A percentile compares a stretch with the other conserved stretches of the same genome.
Evolutionary conservation across 2,888 invertebrate genomes (phyloP).

Genomic region (Torymus aiolomorphi): DNA sequence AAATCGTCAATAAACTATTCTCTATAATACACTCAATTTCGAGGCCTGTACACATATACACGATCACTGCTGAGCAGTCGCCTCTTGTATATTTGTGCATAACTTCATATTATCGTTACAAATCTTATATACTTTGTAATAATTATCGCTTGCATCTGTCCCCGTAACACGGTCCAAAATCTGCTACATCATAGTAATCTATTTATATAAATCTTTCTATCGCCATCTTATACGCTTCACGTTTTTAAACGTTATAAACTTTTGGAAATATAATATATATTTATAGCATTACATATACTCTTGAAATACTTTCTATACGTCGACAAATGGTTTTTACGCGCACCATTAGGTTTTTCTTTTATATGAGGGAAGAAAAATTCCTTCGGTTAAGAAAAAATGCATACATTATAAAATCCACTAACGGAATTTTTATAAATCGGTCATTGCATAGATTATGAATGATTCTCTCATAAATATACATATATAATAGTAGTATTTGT

Average conservation of each 20-base stretch:
- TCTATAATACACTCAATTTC: constrained; percentile 66
- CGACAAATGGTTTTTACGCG: constrained; percentile 60
- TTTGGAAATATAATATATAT: constrained; percentile 48
- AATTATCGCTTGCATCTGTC: constrained; percentile 40
- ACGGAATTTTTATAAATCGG: neutral
- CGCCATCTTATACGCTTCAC: constrained; percentile 14
- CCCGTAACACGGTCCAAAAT: constrained; percentile 35
- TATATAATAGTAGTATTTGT: constrained; percentile 3
- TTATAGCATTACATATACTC: constrained; percentile 33
- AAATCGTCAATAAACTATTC: constrained; percentile 54
- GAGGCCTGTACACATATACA: constrained; percentile 64
- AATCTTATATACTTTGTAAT: constrained; percentile 32
- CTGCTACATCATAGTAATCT: constrained; percentile 21
- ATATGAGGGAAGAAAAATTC: constrained; percentile 14
- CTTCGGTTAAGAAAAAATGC: constrained; percentile 48
- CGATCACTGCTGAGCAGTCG: constrained; percentile 61
- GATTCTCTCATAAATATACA: constrained; percentile 32
- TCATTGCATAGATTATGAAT: constrained; percentile 15
- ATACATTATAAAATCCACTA: constrained; percentile 31
- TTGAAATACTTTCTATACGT: constrained; percentile 56
- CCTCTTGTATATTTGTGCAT: constrained; percentile 53
- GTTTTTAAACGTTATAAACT: constrained; percentile 50
- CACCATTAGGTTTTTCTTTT: constrained; percentile 66
- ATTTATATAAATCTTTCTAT: constrained; percentile 39
- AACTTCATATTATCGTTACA: constrained; percentile 41